phyloP scores from a whole-genome alignment of 1,140 invertebrate genomes.

The Saxidomus purpurata region DNA sequence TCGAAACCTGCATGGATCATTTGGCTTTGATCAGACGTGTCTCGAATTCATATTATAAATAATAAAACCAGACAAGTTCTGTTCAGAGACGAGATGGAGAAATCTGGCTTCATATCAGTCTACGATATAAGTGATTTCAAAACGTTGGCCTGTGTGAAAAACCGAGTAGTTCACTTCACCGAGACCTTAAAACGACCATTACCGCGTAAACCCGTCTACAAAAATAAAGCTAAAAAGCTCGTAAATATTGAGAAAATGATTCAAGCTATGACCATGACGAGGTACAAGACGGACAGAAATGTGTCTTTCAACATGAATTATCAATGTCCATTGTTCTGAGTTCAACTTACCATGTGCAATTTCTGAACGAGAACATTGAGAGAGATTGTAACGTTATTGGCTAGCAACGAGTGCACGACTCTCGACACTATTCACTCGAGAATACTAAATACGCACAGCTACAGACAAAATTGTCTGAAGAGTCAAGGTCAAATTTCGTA shows the following conservation, averaged over 20 bases:
- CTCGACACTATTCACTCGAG: slow-evolving; percentile 12
- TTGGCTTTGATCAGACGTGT: not conserved
- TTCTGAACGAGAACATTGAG: slow-evolving; percentile 9
- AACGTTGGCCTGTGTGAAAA: slow-evolving; percentile 3
- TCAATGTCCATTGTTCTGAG: not conserved
- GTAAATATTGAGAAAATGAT: slow-evolving; percentile 11
- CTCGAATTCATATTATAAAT: too few species aligned
- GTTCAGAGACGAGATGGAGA: not conserved
- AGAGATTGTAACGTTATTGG: slow-evolving; percentile 2
- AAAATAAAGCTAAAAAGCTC: slow-evolving; percentile 7
- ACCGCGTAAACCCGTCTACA: not conserved
- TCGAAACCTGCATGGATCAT: not conserved
- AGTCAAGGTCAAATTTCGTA: not conserved
- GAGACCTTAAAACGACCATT: not conserved
- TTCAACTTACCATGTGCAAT: not conserved
- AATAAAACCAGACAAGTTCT: not conserved
- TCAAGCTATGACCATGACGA: slow-evolving; percentile 6
- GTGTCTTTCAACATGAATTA: slow-evolving; percentile 22
- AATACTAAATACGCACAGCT: slow-evolving; percentile 21
- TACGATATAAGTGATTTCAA: slow-evolving; percentile 18
- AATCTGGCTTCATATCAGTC: slow-evolving; percentile 12
- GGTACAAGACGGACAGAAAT: slow-evolving; percentile 8
- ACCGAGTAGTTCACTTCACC: slow-evolving; percentile 14
- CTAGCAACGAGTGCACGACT: slow-evolving; percentile 10
- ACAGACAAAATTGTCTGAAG: not conserved